Percentiles rank a stretch among this genome's conserved stretches.
Evolutionary conservation across 2,797 vertebrate species (phyloP).

Genomic region (Taenioides sp.): DNA sequence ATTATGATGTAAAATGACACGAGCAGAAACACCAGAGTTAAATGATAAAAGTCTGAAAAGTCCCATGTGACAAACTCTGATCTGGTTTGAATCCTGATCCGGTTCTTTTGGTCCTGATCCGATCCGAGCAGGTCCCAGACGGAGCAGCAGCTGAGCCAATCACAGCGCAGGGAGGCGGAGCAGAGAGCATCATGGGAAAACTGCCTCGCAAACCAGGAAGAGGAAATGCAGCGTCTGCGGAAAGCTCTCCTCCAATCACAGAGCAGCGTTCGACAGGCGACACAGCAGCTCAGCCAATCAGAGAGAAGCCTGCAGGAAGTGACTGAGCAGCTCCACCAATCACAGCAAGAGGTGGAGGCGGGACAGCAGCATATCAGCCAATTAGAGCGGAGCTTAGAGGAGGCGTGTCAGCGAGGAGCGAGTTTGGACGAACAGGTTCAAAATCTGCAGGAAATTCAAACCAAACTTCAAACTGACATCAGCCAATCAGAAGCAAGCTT

Average conservation of each 20-base stretch:
- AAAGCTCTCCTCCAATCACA: not conserved
- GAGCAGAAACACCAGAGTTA: no score
- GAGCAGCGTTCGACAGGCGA: no score
- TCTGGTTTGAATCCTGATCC: not conserved
- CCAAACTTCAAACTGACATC: not conserved
- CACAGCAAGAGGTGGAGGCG: not conserved
- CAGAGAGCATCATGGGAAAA: not conserved
- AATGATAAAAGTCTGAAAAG: no score
- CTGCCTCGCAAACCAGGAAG: not conserved
- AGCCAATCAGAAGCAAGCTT: not conserved
- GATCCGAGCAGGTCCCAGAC: conserved; percentile 12
- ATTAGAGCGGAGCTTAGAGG: not conserved
- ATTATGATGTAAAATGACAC: no score
- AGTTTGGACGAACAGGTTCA: not conserved
- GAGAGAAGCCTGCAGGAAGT: no score
- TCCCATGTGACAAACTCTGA: not conserved
- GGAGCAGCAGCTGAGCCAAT: conserved; percentile 45
- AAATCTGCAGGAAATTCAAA: not conserved
- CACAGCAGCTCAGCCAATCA: no score
- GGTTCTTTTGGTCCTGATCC: not conserved
- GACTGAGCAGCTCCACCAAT: no score
- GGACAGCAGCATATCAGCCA: not conserved
- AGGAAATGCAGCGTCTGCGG: not conserved
- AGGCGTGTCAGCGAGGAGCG: not conserved
- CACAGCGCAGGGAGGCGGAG: conserved; percentile 58